Base-by-base conservation (phyloP, 2,888 invertebrate species). In the Phragmatobia fuliginosa region DNA sequence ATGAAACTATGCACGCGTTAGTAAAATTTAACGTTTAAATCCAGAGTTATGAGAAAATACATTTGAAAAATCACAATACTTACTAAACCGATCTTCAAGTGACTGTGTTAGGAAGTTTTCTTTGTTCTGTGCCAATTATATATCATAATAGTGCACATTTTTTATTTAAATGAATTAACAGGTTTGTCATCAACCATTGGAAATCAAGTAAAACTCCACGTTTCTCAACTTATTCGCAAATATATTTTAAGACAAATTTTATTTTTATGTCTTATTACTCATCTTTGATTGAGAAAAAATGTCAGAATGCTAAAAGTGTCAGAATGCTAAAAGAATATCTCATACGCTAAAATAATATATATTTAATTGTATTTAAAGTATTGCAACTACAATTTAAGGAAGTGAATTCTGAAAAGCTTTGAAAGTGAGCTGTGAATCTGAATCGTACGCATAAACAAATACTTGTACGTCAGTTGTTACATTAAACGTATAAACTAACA, bases 401-500 rank as follows among this genome's bases (percentile, higher is more conserved):
- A 21, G 7, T 21, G 21, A 41, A 18, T 41, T 49, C 7, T 49
- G 11, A 52, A 49, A n/a, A 52, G 49, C 49, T 52, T 52, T 11
- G 25, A 21, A n/a, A 25, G 49, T 11, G 49, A 25, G 41, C 56
- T 59, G 59, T 62, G 68, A 77, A 76, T 80, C 62, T 62, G 16
- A 74, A 73, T 62, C 11, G 52, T 52, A 52, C 64, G 36, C 71
- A 68, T 80, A 81, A 76, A 83, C 74, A 83, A 74, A 79, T 66
- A 72, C 62, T 73, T 62, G 66, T 62, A 67, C 72, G 56, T 66
- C 66, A 11, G 38, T 36, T 41, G 71, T 74, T 74, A 75, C 38
- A 67, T 73, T 73, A 74, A 71, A 52, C 28, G 16, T 56, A 74
- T 82, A 81, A 80, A 79, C 80, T 71, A 62, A 79, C 71, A 45